Conservation (phyloP, 2,797 vertebrate species). For the Helicolenus hilgendorfi region DNA sequence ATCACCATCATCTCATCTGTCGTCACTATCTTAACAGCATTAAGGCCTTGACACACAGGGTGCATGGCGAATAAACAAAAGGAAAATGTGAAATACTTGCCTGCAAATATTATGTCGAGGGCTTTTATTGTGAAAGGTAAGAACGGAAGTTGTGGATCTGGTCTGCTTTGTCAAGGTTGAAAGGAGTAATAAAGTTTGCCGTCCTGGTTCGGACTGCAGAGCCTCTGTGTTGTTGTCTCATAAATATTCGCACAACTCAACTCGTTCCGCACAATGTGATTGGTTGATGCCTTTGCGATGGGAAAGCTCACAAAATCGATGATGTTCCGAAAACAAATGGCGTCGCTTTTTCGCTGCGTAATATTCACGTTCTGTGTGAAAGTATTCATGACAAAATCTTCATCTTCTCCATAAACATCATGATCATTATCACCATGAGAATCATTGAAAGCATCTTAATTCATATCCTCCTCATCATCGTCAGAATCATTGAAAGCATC, state of each 20-base stretch:
- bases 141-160: not conserved
- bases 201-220: accelerated
- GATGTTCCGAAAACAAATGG: too few species aligned
- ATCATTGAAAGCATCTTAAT: not conserved
- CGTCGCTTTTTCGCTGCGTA: accelerated
- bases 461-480: not conserved
- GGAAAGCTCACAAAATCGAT: too few species aligned
- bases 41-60: not conserved
- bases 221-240: too few species aligned
- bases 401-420: too few species aligned
- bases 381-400: too few species aligned
- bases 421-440: not conserved
- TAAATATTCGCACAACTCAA: not conserved
- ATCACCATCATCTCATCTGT: not conserved
- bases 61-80: too few species aligned
- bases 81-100: too few species aligned
- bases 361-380: too few species aligned
- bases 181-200: not conserved
- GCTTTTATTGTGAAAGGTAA: too few species aligned
- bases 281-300: not conserved
- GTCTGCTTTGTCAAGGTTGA: not conserved
- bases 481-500: too few species aligned
- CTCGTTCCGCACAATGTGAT: not conserved
- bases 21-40: not conserved
- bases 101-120: too few species aligned